Conservation (phyloP, 2,113 vertebrate genomes). For the Eulemur rufifrons region DNA sequence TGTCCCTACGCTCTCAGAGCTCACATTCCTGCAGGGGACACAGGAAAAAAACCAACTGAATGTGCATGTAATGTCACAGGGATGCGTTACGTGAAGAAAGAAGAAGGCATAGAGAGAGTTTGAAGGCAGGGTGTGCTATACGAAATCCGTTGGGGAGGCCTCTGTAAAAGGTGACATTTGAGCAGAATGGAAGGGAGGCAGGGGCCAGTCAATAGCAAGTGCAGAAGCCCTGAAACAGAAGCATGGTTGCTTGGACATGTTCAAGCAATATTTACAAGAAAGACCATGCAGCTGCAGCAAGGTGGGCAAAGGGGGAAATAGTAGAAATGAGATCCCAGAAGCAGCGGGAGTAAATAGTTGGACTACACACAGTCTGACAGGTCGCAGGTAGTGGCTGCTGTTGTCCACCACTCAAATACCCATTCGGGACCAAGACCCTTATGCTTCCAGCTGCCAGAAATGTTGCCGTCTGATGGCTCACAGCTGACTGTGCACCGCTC, state of each 20-base stretch:
- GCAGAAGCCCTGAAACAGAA: background rate
- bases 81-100: background rate
- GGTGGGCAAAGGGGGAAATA: background rate
- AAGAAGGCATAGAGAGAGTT: background rate
- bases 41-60: background rate
- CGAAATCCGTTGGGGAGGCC: background rate
- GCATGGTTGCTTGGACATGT: background rate
- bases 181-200: background rate
- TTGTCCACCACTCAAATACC: background rate
- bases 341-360: fast-evolving
- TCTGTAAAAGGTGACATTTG: background rate
- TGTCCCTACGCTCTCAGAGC: too few species aligned
- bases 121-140: too few species aligned
- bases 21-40: background rate
- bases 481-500: background rate
- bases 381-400: fast-evolving
- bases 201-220: background rate
- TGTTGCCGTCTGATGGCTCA: background rate
- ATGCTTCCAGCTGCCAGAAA: background rate
- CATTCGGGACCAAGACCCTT: background rate
- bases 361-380: background rate
- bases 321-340: background rate
- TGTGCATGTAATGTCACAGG: fast-evolving
- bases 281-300: background rate
- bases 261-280: background rate